phyloP scores from a whole-genome alignment of 1,140 invertebrate genomes.

The Sarcophaga bullata region DNA sequence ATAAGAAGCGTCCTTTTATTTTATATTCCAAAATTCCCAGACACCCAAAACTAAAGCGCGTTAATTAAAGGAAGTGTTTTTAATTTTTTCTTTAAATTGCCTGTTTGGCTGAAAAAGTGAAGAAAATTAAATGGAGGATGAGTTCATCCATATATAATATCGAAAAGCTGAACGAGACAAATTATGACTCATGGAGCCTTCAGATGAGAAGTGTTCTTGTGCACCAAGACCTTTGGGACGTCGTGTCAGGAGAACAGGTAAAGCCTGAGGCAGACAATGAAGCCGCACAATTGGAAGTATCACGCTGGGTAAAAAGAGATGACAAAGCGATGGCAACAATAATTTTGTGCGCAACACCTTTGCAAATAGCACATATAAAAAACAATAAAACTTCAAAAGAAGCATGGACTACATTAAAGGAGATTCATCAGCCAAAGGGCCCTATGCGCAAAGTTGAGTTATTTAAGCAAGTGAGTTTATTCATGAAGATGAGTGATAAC shows the following conservation, averaged over 20 bases:
- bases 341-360: constrained; percentile 35
- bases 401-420: too few relatives aligned
- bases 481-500: background rate
- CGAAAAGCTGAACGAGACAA: constrained; percentile 35
- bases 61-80: too few relatives aligned
- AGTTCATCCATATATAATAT: constrained; percentile 30
- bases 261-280: background rate
- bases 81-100: too few relatives aligned
- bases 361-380: constrained; percentile 39
- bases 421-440: constrained; percentile 38
- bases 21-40: too few relatives aligned
- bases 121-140: too few relatives aligned
- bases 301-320: background rate
- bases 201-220: constrained; percentile 31
- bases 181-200: constrained; percentile 32
- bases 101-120: too few relatives aligned
- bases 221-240: constrained; percentile 19
- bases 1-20: too few relatives aligned
- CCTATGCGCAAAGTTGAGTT: constrained; percentile 35
- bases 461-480: constrained; percentile 34
- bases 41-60: too few relatives aligned
- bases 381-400: constrained; percentile 31
- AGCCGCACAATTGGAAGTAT: too few relatives aligned
- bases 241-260: background rate
- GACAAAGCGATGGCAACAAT: constrained; percentile 43